Percentiles rank a stretch among this genome's conserved stretches.
Conservation (phyloP, 2,113 vertebrate species). For the Limnothrissa miodon region DNA sequence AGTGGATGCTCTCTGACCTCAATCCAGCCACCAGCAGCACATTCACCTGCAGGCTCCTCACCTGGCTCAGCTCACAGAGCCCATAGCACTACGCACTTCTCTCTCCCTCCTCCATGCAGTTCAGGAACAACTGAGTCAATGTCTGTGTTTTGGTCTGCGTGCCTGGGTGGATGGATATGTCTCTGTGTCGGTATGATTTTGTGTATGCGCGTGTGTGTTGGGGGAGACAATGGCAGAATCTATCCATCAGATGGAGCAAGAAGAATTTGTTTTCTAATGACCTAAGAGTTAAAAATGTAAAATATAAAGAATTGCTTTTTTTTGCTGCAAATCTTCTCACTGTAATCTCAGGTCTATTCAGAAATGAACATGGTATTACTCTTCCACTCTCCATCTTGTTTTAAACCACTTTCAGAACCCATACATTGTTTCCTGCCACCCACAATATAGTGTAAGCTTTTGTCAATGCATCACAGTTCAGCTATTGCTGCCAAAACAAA, state of each 20-base stretch:
- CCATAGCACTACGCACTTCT: neutral
- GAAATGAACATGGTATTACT: too few relatives aligned
- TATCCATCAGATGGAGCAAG: neutral
- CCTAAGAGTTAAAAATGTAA: neutral
- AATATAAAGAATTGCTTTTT: neutral
- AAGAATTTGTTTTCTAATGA: neutral
- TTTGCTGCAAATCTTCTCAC: slow-evolving; percentile 4
- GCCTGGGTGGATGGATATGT: neutral
- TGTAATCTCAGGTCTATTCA: neutral
- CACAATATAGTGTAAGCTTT: neutral
- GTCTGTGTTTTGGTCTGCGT: neutral
- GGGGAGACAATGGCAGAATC: neutral
- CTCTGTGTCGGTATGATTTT: neutral
- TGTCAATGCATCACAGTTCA: neutral
- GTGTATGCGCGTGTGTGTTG: neutral
- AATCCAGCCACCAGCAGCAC: neutral
- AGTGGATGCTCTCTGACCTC: neutral
- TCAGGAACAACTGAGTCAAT: neutral
- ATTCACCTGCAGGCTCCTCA: slow-evolving; percentile 7
- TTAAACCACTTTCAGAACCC: neutral
- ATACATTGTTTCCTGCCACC: neutral
- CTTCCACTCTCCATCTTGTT: too few relatives aligned
- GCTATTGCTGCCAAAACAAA: neutral
- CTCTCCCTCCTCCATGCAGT: neutral
- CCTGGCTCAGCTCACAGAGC: neutral